phyloP scores from a whole-genome alignment of 2,113 vertebrate species.

The Charina bottae region DNA sequence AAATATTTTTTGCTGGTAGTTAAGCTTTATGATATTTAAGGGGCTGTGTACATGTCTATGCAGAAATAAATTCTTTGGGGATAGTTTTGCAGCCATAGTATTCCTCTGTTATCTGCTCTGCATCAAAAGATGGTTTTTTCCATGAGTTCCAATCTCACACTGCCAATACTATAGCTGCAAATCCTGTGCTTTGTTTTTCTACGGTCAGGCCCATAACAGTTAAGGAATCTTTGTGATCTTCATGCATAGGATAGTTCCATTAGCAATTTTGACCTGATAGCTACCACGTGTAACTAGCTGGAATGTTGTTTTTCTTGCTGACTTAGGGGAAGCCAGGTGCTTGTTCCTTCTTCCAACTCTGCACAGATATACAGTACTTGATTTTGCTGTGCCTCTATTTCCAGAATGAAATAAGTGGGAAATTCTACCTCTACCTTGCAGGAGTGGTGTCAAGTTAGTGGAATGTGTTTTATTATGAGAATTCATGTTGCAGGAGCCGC shows the following conservation, averaged over 20 bases:
- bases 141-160: neutral
- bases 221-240: neutral
- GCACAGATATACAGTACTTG: slow-evolving; percentile 10
- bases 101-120: neutral
- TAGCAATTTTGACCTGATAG: neutral
- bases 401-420: neutral
- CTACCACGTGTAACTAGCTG: neutral
- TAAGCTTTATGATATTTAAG: neutral
- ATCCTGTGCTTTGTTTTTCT: neutral
- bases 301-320: neutral
- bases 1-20: neutral
- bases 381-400: slow-evolving; percentile 51
- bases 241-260: neutral
- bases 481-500: slow-evolving; percentile 44
- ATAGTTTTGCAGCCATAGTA: neutral
- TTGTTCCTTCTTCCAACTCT: neutral
- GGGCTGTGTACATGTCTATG: neutral
- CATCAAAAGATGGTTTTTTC: neutral
- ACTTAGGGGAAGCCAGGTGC: neutral
- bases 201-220: neutral
- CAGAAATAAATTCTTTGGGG: neutral
- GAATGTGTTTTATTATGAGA: slow-evolving; percentile 53
- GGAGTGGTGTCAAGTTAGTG: neutral
- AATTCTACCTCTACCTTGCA: slow-evolving; percentile 43
- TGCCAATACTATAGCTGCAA: neutral